Conservation (phyloP, 2,888 invertebrate species). For the Tinea trinotella region DNA sequence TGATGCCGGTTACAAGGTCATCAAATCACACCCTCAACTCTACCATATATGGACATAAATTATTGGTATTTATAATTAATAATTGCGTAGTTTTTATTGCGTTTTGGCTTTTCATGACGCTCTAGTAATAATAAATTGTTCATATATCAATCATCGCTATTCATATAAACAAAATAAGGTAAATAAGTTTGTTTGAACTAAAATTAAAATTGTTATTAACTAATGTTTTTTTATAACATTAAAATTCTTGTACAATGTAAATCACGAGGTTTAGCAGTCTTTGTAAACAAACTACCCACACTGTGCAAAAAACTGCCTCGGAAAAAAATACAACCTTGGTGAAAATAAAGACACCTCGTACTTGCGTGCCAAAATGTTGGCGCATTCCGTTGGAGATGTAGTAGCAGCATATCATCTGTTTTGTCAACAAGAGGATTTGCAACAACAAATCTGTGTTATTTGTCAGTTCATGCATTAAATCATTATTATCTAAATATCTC, state of each 20-base stretch:
- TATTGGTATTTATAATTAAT: not conserved
- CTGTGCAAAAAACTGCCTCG: conserved; percentile 36
- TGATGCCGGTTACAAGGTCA: conserved; percentile 55
- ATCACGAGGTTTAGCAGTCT: conserved; percentile 38
- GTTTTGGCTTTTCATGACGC: not conserved
- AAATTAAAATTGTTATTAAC: not conserved
- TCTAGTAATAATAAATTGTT: no score
- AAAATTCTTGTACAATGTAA: conserved; percentile 28
- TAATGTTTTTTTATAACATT: not conserved
- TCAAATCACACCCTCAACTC: conserved; percentile 12
- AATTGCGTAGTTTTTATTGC: not conserved
- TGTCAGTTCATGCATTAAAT: not conserved
- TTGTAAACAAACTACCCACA: conserved; percentile 52
- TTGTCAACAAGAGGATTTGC: conserved; percentile 6
- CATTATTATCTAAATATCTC: not conserved
- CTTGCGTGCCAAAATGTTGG: conserved; percentile 37
- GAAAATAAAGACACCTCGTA: conserved; percentile 32
- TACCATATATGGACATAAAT: conserved; percentile 46
- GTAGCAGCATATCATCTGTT: not conserved
- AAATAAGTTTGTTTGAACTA: not conserved
- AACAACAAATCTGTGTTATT: conserved; percentile 3
- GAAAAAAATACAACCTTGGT: conserved; percentile 40
- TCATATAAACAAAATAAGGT: no score
- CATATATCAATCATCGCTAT: no score
- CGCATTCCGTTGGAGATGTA: conserved; percentile 8